phyloP scores from a whole-genome alignment of 2,888 invertebrate species.

The Morpho deidamia region DNA sequence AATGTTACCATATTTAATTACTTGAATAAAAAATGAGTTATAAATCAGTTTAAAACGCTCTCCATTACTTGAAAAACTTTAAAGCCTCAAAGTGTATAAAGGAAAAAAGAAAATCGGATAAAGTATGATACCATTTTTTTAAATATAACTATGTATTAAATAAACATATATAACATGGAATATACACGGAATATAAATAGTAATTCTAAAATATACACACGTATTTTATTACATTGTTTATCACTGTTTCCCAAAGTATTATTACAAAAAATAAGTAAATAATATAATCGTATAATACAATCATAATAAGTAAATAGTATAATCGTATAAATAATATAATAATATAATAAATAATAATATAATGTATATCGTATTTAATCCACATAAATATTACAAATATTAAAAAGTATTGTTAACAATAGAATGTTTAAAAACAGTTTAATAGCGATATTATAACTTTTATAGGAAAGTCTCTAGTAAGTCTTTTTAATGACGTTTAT shows the following conservation, averaged over 20 bases:
- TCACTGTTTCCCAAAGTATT: slow-evolving; percentile 23
- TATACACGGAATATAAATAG: slow-evolving; percentile 54
- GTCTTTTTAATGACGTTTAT: not conserved
- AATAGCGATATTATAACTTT: not conserved
- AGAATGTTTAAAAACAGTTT: not conserved
- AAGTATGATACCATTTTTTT: not conserved
- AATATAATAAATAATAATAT: too few relatives aligned
- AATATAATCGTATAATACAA: too few relatives aligned
- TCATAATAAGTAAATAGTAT: too few relatives aligned
- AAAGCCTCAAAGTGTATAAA: too few relatives aligned
- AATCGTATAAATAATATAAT: too few relatives aligned
- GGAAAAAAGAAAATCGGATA: too few relatives aligned
- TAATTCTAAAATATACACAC: slow-evolving; percentile 42
- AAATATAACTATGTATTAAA: not conserved
- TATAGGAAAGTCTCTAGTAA: not conserved
- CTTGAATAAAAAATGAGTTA: too few relatives aligned
- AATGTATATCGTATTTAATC: not conserved
- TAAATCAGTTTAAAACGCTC: too few relatives aligned
- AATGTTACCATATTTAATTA: too few relatives aligned
- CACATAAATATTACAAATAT: too few relatives aligned
- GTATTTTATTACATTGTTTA: slow-evolving; percentile 22
- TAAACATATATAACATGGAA: not conserved
- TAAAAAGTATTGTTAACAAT: too few relatives aligned
- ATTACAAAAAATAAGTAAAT: not conserved
- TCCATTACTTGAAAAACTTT: too few relatives aligned